These are phyloP conservation scores for Philhelius pedissequus DNA, from an alignment of 2,888 invertebrate genomes.

Conservation along the genomic window DNA sequence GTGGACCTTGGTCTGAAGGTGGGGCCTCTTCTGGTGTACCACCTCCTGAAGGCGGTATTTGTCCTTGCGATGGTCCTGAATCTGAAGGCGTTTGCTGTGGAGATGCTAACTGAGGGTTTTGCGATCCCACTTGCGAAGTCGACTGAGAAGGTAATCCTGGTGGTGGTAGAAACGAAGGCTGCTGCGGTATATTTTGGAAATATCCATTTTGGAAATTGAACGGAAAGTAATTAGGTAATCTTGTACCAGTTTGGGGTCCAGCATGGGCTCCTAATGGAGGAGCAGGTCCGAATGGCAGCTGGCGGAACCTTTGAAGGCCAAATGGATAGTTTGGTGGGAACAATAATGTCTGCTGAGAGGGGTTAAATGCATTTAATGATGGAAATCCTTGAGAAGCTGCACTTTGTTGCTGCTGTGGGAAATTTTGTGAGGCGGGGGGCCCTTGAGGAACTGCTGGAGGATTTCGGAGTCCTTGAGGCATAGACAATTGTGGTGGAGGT, in stretches of 20 bases:
- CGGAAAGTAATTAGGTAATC: background rate
- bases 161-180: background rate
- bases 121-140: background rate
- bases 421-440: background rate
- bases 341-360: background rate
- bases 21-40: background rate
- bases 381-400: background rate
- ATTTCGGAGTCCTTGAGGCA: background rate
- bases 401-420: background rate
- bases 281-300: slow-evolving; percentile 52
- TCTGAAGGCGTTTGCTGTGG: background rate
- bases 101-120: background rate
- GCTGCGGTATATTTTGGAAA: slow-evolving; percentile 23
- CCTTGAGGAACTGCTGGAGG: background rate
- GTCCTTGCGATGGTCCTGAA: background rate
- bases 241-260: slow-evolving; percentile 26
- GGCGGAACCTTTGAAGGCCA: slow-evolving; percentile 38
- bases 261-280: slow-evolving; percentile 53
- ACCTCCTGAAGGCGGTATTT: background rate
- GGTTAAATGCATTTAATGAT: background rate
- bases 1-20: background rate
- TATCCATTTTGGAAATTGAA: slow-evolving; percentile 29
- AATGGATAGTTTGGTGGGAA: slow-evolving; percentile 56
- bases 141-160: background rate
- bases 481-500: background rate